Base-by-base conservation (phyloP, 2,797 vertebrate genomes). In the Smutsia gigantea region DNA sequence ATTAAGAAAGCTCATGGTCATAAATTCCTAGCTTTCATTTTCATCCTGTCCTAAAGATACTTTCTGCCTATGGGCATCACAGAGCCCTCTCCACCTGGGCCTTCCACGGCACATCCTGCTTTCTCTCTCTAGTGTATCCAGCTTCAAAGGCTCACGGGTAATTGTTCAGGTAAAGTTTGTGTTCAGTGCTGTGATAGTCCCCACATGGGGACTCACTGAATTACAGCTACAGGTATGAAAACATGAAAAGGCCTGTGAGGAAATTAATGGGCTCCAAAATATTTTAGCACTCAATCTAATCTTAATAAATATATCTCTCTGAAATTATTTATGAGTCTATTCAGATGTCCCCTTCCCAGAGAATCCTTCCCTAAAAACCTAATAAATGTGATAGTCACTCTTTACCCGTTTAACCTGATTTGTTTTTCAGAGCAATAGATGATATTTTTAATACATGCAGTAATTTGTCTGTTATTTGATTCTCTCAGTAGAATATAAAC, bases 21-120 rank as follows among this genome's bases (percentile, higher is more conserved):
- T 92, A 27, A 34, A 39, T 14, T 87, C 83, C 31, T 92, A 94
- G 31, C 51, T 82, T 17, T 82, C 42, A n/a, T 88, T 68, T 95
- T 34, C 4, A 34, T 15, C 49, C 66, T 59, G 37, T 93, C 82
- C 57, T 78, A 14, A 42, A n/a, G 51, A 71, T 82, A 31, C 42
- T 51, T n/a, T 82, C 81, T 55, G 42, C 4, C 1, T 17, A 31
- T 15, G 37, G 37, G 14, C 72, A 72, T 72, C 14, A 69, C 27
- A 13, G 29, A 31, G 23, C 27, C 9, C 27, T 69, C 42, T 75
- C 57, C 49, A 34, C 71, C 17, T 7, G 10, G 39, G 71, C 71
- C 21, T 86, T 71, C 61, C 81, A 90, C 51, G 34, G 90, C 72
- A 63, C n/a, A 46, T 34, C 4, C 72, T 96, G 74, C 66, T 93